Evolutionary conservation across 1,140 invertebrate genomes (phyloP).

Genomic region (Antheraea mylitta): DNA sequence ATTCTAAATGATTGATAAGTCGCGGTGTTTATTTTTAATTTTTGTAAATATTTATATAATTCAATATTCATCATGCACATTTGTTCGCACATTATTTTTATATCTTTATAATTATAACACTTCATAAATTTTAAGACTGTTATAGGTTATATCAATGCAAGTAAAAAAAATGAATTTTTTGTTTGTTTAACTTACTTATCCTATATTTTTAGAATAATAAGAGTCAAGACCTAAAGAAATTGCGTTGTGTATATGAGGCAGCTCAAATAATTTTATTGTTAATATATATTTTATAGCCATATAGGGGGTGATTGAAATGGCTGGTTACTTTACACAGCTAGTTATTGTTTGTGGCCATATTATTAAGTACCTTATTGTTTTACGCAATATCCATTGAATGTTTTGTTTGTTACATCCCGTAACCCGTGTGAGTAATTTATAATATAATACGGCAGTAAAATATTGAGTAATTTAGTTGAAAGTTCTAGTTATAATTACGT

Average conservation of each 20-base stretch:
- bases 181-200: neutral
- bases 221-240: neutral
- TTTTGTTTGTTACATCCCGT: neutral
- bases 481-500: no score
- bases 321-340: conserved; percentile 24
- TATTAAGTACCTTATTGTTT: conserved; percentile 36
- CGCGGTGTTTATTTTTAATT: conserved; percentile 22
- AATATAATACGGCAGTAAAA: no score
- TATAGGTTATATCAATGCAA: conserved; percentile 44
- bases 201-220: neutral
- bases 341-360: conserved; percentile 29
- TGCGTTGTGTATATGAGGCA: conserved; percentile 31
- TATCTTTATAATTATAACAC: conserved; percentile 28
- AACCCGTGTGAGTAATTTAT: conserved; percentile 7
- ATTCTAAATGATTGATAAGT: neutral
- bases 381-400: neutral
- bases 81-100: conserved; percentile 38
- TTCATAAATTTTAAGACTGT: conserved; percentile 44
- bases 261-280: conserved; percentile 42
- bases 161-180: conserved; percentile 19
- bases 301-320: neutral
- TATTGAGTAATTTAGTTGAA: no score
- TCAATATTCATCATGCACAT: conserved; percentile 39
- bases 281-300: neutral
- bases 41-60: conserved; percentile 25